Evolutionary conservation across 64 coral and sea anemone genomes (phyloP).

Genomic region (Montipora foliosa): DNA sequence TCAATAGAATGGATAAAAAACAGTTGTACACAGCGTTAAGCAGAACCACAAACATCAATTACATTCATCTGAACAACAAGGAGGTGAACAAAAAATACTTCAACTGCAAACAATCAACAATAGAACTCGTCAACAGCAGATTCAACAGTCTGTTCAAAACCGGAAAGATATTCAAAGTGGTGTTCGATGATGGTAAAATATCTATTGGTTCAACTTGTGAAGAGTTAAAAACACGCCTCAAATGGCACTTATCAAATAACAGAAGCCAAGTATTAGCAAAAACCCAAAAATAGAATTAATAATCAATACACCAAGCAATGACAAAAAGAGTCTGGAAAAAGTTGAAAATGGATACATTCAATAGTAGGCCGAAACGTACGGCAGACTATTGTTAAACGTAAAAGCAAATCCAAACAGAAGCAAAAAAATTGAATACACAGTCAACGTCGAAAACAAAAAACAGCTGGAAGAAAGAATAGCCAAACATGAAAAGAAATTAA

Average conservation of each 20-base stretch:
- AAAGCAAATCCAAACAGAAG: background rate
- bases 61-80: no score
- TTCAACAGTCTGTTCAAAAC: slow-evolving; percentile 25
- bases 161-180: slow-evolving; percentile 48
- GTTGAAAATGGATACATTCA: slow-evolving; percentile 64
- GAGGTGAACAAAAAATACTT: no score
- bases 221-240: slow-evolving; percentile 28
- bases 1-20: no score
- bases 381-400: slow-evolving; percentile 20
- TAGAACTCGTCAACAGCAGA: slow-evolving; percentile 28
- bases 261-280: background rate
- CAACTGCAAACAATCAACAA: no score
- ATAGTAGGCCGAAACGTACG: background rate
- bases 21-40: no score
- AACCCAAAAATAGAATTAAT: slow-evolving; percentile 39
- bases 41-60: no score
- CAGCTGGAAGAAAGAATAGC: slow-evolving; percentile 39
- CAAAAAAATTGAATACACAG: slow-evolving; percentile 50
- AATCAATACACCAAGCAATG: background rate
- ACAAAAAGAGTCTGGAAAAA: slow-evolving; percentile 42
- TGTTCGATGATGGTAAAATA: background rate
- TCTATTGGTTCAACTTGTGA: slow-evolving; percentile 51
- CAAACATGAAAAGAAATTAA: slow-evolving; percentile 12
- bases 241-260: slow-evolving; percentile 52
- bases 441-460: slow-evolving; percentile 31